Evolutionary conservation across 2,888 invertebrate genomes (phyloP).

Genomic region (Stenoptilia bipunctidactyla): DNA sequence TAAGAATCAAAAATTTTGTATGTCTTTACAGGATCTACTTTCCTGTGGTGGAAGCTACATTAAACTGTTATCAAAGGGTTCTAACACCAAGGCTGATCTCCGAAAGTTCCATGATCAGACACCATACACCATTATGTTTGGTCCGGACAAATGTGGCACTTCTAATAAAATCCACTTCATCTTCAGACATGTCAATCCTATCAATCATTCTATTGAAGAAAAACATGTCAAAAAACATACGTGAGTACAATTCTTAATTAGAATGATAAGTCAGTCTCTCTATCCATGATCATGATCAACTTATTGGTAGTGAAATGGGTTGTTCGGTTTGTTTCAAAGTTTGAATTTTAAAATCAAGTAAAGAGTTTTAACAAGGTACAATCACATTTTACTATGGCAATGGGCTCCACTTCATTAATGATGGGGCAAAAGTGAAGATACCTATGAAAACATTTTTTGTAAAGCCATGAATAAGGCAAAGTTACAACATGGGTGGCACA

Average conservation of each 20-base stretch:
- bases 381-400: no score
- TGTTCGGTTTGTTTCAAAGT: no score
- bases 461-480: no score
- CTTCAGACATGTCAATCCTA: slow-evolving; percentile 94
- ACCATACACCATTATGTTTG: slow-evolving; percentile 99
- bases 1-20: background rate
- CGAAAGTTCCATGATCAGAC: slow-evolving; percentile 94
- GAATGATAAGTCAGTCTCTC: background rate
- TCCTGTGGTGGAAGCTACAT: slow-evolving; percentile 99
- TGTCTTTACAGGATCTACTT: slow-evolving; percentile 90
- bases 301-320: no score
- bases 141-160: slow-evolving; percentile 98
- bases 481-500: no score
- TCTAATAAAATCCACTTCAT: slow-evolving; percentile 94
- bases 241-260: slow-evolving; percentile 36
- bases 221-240: slow-evolving; percentile 96
- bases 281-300: background rate
- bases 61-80: slow-evolving; percentile 86
- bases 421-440: no score
- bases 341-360: no score
- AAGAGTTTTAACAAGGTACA: background rate
- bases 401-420: no score
- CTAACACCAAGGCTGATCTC: slow-evolving; percentile 73
- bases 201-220: slow-evolving; percentile 90
- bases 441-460: no score